Evolutionary conservation across 2,113 vertebrate species (phyloP), one percentile per base, ranked within the genome.

Genomic region (Dermatemys mawii): DNA sequence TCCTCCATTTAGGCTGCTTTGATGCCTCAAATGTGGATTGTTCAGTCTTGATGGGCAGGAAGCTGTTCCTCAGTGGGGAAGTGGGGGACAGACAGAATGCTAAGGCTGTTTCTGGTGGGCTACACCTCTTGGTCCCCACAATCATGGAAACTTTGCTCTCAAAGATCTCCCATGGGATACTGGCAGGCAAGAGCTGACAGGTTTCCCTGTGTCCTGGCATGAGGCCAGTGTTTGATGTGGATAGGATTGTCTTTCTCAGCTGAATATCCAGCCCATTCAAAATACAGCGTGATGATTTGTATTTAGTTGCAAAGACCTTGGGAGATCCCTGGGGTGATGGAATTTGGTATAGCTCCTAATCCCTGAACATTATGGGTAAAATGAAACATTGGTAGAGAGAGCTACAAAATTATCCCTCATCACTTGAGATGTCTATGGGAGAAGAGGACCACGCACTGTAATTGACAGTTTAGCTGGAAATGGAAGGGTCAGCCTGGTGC

Each of bases 1-100:
- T 81, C 12, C 19, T 86, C 35, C 63, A 46, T 92, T 93, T 91
- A 82, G 89, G 78, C 7, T 51, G 16, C 16, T 96, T 92, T 87
- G 63, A 44, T 76, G 13, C 73, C 6, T 41, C 73, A 76, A 38
- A 38, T 38, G 16, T 83, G 26, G 80, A 2, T 51, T 91, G 13
- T 80, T 48, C 80, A 0, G 8, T 86, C 17, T 82, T 35, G 51
- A 90, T 83, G 41, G 9, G 60, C 46, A 73, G 16, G 16, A 78
- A 78, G 38, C 54, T 82, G 84, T 90, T 84, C 5, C 75, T 32
- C 38, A 86, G 14, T n/a, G 67, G 11, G 7, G 11, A 76, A 29
- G 7, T 54, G 4, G 14, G 1, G 78, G 84, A 78, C 86, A 8
- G 35, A 49, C 4, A 87, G 46, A 41, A 27, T 76, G 41, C 24